A percentile compares a stretch with the other conserved stretches of the same genome.
Evolutionary conservation across 2,888 invertebrate species (phyloP).

Genomic region (Cheilosia grossa): DNA sequence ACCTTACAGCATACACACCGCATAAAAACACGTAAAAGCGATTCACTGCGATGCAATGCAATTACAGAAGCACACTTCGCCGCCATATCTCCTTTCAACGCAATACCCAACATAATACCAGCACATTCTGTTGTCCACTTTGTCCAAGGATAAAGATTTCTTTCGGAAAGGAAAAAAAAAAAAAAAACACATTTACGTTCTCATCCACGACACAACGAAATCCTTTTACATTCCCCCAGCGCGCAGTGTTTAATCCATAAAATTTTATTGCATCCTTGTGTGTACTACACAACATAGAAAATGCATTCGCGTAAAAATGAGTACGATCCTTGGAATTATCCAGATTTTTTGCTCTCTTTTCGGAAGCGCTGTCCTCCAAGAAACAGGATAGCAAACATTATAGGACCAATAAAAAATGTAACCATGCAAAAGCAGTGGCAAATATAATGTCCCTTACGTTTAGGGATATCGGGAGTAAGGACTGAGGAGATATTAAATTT

Average conservation of each 20-base stretch:
- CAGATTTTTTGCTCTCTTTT: constrained; percentile 25
- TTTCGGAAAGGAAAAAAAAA: not conserved
- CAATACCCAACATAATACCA: constrained; percentile 15
- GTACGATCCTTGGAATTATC: constrained; percentile 57
- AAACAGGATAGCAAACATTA: constrained; percentile 45
- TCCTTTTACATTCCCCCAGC: constrained; percentile 38
- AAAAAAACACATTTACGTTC: constrained; percentile 23
- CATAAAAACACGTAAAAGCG: constrained; percentile 36
- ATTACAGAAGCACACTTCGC: constrained; percentile 36
- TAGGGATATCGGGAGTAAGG: constrained; percentile 16
- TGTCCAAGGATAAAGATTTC: constrained; percentile 61
- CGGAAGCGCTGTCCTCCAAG: not conserved
- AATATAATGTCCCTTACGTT: constrained; percentile 26
- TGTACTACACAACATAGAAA: constrained; percentile 23
- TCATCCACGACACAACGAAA: constrained; percentile 51
- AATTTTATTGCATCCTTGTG: constrained; percentile 61
- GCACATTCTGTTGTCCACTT: constrained; percentile 51
- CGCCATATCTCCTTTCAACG: constrained; percentile 8
- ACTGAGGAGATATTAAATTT: constrained; percentile 31
- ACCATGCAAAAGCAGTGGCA: not conserved
- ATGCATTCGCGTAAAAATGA: constrained; percentile 53
- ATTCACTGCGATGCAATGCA: constrained; percentile 45
- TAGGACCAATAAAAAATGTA: constrained; percentile 34
- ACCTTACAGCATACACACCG: constrained; percentile 15
- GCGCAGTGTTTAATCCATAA: constrained; percentile 63